Conservation (phyloP, 2,113 vertebrate species). For the Siphamia tubifer region DNA sequence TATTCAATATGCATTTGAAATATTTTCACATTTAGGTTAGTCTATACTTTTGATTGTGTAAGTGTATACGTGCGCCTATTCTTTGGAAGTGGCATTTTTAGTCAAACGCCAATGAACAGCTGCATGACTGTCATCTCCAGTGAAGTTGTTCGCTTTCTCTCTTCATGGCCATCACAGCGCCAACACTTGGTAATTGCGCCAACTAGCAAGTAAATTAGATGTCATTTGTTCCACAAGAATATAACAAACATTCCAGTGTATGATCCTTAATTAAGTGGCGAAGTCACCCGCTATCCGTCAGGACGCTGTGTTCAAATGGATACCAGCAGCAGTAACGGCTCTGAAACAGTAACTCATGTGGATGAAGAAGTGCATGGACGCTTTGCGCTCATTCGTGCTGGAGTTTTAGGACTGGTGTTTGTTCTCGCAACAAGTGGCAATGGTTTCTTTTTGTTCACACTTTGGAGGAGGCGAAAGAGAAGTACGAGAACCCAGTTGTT, state of each 20-base stretch:
- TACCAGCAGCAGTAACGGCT: constrained; percentile 1
- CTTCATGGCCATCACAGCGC: too few species aligned
- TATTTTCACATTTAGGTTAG: too few species aligned
- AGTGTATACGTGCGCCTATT: too few species aligned
- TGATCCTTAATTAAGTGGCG: not conserved
- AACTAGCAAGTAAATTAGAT: not conserved
- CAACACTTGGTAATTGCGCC: too few species aligned
- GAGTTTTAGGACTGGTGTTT: constrained; percentile 80
- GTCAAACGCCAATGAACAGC: too few species aligned
- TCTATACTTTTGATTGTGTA: too few species aligned
- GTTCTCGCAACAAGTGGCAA: constrained; percentile 80
- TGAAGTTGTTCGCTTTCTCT: too few species aligned
- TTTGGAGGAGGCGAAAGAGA: constrained; percentile 82
- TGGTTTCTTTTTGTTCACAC: constrained; percentile 75
- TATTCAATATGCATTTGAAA: too few species aligned
- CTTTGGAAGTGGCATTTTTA: too few species aligned
- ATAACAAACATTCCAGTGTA: not conserved
- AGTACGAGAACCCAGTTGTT: constrained; percentile 82
- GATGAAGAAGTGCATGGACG: constrained; percentile 48
- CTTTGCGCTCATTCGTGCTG: constrained; percentile 80
- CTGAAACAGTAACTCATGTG: not conserved
- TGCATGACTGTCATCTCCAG: too few species aligned
- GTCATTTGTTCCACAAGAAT: not conserved
- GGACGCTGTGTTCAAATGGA: not conserved
- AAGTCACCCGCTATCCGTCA: not conserved